Evolutionary conservation across 2,888 invertebrate species (phyloP).

Genomic region (Metalampra italica): DNA sequence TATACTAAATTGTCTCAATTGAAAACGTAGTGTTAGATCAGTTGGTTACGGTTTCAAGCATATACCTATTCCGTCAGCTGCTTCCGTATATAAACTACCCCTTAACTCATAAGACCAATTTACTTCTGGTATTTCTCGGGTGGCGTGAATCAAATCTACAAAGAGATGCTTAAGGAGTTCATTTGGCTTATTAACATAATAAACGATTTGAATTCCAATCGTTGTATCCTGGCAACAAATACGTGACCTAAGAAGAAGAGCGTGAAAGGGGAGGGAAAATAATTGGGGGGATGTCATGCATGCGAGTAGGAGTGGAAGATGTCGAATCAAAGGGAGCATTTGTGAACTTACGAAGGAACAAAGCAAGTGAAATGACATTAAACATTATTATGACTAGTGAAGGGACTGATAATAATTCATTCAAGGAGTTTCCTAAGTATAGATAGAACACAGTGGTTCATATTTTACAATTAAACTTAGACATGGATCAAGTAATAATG

Average conservation of each 20-base stretch:
- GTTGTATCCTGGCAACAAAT: neutral
- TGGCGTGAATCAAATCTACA: neutral
- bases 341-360: neutral
- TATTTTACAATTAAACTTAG: no score
- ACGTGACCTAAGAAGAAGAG: neutral
- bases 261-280: neutral
- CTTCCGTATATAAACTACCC: no score
- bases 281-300: neutral
- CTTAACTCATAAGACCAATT: neutral
- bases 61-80: no score
- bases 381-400: neutral
- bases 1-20: no score
- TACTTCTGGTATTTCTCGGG: neutral
- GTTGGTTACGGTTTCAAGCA: neutral
- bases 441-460: no score
- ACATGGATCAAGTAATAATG: no score
- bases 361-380: neutral
- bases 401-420: no score
- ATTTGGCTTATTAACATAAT: constrained; percentile 5
- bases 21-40: no score
- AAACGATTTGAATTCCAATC: constrained; percentile 3
- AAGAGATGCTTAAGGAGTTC: neutral
- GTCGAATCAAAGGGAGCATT: no score
- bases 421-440: no score
- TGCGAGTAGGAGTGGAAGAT: no score